phyloP scores from a whole-genome alignment of 1,140 invertebrate species.

The Diprion similis region DNA sequence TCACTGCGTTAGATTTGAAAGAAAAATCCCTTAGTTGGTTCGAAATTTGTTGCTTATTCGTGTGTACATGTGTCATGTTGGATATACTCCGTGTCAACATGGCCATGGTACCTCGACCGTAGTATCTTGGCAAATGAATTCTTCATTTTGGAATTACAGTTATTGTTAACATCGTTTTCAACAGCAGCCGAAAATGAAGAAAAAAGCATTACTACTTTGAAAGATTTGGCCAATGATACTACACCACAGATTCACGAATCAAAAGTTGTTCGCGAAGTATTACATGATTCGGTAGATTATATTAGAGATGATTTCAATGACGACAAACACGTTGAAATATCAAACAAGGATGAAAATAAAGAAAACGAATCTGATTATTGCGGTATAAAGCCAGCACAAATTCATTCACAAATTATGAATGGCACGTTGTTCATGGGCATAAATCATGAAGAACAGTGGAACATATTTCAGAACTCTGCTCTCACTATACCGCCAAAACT shows the following conservation, averaged over 20 bases:
- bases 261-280: background rate
- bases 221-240: background rate
- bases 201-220: background rate
- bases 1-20: too few species aligned
- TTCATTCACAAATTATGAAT: background rate
- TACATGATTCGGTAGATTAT: background rate
- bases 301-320: background rate
- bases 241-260: background rate
- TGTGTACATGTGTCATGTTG: too few species aligned
- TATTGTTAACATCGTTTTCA: background rate
- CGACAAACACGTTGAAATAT: background rate
- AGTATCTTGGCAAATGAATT: too few species aligned
- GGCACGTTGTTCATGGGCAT: background rate
- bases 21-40: too few species aligned
- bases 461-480: background rate
- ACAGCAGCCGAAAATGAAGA: background rate
- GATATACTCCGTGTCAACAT: too few species aligned
- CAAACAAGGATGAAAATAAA: background rate
- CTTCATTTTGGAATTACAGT: too few species aligned
- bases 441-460: conserved; percentile 1
- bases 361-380: background rate
- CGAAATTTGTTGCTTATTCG: too few species aligned
- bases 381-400: background rate
- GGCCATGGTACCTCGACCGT: too few species aligned
- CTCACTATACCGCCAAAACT: background rate